Conservation (phyloP, 2,797 vertebrate species). For the Jordanella pulchra region DNA sequence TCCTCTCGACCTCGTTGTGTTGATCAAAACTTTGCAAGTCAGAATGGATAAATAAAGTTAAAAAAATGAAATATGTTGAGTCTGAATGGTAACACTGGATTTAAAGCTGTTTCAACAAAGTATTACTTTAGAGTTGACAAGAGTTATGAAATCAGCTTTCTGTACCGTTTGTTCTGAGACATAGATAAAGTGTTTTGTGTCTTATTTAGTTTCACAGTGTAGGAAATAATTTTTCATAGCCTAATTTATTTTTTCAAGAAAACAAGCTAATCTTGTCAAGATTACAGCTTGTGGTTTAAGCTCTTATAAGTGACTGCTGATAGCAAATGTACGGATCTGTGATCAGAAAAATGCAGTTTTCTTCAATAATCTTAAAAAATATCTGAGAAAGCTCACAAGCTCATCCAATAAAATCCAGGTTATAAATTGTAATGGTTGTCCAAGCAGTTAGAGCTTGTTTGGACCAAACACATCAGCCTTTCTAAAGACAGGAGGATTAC, state of each 20-base stretch:
- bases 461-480: background rate
- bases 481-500: background rate
- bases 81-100: background rate
- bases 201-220: background rate
- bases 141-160: background rate
- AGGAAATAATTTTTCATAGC: background rate
- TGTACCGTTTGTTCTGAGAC: background rate
- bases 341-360: background rate
- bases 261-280: background rate
- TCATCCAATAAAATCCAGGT: background rate
- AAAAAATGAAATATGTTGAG: background rate
- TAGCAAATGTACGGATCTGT: background rate
- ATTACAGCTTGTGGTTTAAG: background rate
- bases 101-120: background rate
- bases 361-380: background rate
- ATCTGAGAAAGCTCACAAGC: background rate
- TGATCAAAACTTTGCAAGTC: too few species aligned
- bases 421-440: background rate
- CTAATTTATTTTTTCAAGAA: background rate
- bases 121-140: background rate
- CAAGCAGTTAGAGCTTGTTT: background rate
- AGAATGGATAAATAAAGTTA: background rate
- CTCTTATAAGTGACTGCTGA: background rate
- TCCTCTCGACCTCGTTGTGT: too few species aligned
- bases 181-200: background rate